Percentiles rank a stretch among this genome's conserved stretches.
Evolutionary conservation across 1,140 invertebrate genomes (phyloP).

Genomic region (Phortica variegata): DNA sequence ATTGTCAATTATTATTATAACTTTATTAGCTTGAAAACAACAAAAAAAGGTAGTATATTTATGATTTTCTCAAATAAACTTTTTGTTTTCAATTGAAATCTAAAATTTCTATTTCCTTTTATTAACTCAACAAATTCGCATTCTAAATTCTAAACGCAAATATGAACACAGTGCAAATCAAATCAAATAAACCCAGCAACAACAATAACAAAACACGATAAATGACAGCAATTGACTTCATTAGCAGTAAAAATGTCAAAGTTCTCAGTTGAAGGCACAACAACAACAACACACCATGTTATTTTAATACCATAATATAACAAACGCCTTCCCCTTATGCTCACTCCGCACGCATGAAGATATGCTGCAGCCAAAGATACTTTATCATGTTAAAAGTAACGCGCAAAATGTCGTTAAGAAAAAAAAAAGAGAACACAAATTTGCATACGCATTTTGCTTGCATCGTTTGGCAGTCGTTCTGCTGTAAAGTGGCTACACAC

Average conservation of each 20-base stretch:
- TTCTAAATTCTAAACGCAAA: too few relatives aligned
- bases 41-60: too few relatives aligned
- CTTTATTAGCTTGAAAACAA: too few relatives aligned
- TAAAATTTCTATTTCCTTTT: too few relatives aligned
- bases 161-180: too few relatives aligned
- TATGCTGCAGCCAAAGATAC: constrained; percentile 17
- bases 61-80: too few relatives aligned
- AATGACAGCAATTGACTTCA: constrained; percentile 51
- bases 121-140: too few relatives aligned
- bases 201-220: constrained; percentile 27
- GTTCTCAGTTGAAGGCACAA: not conserved
- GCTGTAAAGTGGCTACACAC: constrained; percentile 20
- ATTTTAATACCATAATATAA: constrained; percentile 18
- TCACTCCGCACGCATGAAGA: too few relatives aligned
- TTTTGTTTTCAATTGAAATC: too few relatives aligned
- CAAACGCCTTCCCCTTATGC: too few relatives aligned
- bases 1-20: too few relatives aligned
- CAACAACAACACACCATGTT: constrained; percentile 18
- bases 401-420: not conserved
- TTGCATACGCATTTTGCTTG: constrained; percentile 55
- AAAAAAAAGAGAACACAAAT: too few relatives aligned
- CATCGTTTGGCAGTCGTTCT: constrained; percentile 29
- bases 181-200: not conserved
- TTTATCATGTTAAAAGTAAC: not conserved
- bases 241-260: constrained; percentile 48